phyloP scores from a whole-genome alignment of 92 coral and sea anemone genomes.

The Porites evermanni region DNA sequence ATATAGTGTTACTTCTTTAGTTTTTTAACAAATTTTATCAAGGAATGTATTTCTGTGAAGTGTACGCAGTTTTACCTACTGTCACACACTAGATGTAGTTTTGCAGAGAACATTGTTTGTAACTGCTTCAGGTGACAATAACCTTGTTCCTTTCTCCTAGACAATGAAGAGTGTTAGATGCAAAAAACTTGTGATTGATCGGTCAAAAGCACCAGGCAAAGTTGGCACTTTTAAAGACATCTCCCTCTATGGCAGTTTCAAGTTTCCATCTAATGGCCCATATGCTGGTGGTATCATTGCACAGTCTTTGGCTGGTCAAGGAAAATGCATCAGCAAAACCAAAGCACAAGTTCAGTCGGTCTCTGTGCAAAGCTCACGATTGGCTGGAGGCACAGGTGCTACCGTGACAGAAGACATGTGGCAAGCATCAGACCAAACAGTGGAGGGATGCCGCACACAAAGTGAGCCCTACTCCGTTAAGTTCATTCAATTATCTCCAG shows the following conservation, averaged over 20 bases:
- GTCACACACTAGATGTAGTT: not conserved
- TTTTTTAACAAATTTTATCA: no score
- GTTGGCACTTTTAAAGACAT: no score
- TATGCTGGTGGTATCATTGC: conserved; percentile 26
- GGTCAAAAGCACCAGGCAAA: conserved; percentile 14
- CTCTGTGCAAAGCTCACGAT: conserved; percentile 5
- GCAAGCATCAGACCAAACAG: conserved; percentile 4
- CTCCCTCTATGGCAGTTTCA: no score
- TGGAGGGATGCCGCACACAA: not conserved
- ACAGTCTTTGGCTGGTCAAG: conserved; percentile 48
- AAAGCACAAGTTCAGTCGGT: conserved; percentile 12
- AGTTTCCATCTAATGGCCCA: conserved; percentile 18
- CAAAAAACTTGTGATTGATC: conserved; percentile 38
- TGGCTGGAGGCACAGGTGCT: conserved; percentile 40
- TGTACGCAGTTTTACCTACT: no score
- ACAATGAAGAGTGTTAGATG: conserved; percentile 43
- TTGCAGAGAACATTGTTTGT: not conserved
- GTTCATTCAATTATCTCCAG: no score
- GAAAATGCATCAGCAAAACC: conserved; percentile 22
- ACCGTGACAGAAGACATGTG: conserved; percentile 14
- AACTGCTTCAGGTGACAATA: not conserved
- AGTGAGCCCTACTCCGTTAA: conserved; percentile 39
- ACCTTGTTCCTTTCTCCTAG: not conserved
- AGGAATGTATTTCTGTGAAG: no score
- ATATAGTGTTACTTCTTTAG: no score